A percentile compares a stretch with the other conserved stretches of the same genome.
Evolutionary conservation across 2,113 vertebrate species (phyloP).

Genomic region (Mugil cephalus): DNA sequence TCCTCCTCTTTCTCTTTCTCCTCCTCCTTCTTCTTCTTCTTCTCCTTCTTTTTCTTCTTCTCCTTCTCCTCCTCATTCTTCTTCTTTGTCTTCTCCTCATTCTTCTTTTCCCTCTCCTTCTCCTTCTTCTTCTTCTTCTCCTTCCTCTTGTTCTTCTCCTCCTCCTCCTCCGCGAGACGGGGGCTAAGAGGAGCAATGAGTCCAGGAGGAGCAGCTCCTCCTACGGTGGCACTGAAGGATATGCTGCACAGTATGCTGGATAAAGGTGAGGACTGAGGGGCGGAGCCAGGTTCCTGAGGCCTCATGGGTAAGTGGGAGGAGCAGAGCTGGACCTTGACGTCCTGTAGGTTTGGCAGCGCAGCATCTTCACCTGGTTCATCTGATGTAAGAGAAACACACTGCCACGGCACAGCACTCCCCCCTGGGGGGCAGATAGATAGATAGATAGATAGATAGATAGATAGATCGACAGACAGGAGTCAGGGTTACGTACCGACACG

Average conservation of each 20-base stretch:
- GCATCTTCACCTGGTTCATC: constrained; percentile 8
- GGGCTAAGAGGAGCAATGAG: constrained; percentile 44
- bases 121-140: background rate
- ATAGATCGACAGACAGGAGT: too few species aligned
- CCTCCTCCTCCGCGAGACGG: constrained; percentile 19
- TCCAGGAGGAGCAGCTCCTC: constrained; percentile 28
- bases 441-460: background rate
- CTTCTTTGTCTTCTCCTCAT: background rate
- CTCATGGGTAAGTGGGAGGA: background rate
- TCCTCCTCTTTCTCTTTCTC: too few species aligned
- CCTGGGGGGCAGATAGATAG: background rate
- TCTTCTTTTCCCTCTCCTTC: background rate
- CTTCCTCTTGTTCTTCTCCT: background rate
- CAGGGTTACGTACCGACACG: too few species aligned
- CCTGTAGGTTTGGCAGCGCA: too few species aligned
- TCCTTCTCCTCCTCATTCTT: background rate
- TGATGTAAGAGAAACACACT: background rate
- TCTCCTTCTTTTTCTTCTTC: too few species aligned
- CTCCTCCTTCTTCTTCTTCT: too few species aligned
- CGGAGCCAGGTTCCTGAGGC: too few species aligned
- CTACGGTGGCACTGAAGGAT: background rate
- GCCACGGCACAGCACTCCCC: background rate
- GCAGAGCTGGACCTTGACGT: too few species aligned
- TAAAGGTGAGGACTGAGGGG: background rate
- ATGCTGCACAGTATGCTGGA: background rate